Conservation (phyloP, 2,113 vertebrate species). For the Chiloscyllium plagiosum region DNA sequence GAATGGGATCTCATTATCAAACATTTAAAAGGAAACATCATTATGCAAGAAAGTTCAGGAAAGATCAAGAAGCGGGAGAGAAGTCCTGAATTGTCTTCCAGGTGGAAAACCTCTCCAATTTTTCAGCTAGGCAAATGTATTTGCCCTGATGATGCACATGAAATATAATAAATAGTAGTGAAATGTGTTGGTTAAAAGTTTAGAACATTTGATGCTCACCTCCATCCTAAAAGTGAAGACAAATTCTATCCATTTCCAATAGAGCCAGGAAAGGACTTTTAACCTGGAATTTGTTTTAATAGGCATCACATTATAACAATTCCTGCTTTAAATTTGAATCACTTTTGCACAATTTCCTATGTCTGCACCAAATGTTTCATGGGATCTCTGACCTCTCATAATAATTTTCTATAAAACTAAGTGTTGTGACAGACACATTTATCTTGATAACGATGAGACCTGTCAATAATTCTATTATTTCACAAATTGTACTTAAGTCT, state of each 20-base stretch:
- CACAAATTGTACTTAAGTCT: constrained; percentile 33
- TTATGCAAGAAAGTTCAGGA: neutral
- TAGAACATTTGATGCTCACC: neutral
- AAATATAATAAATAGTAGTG: neutral
- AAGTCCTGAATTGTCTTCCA: neutral
- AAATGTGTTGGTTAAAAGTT: neutral
- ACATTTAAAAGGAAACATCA: neutral
- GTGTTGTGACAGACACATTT: constrained; percentile 33
- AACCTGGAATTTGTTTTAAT: too few relatives aligned
- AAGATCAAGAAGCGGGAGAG: neutral
- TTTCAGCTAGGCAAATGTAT: neutral
- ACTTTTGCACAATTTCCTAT: neutral
- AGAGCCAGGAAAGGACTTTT: neutral
- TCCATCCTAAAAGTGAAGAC: too few relatives aligned
- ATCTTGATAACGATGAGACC: constrained; percentile 20
- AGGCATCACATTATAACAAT: neutral
- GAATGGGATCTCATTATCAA: neutral
- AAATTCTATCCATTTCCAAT: neutral
- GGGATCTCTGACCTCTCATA: neutral
- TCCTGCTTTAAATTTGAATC: neutral
- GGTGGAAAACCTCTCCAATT: neutral
- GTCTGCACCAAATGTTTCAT: neutral
- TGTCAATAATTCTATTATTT: constrained; percentile 36
- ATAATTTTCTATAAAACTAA: constrained; percentile 24
- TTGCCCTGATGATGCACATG: neutral